Conservation (phyloP, 2,113 vertebrate species). For the Megaceryle maxima region DNA sequence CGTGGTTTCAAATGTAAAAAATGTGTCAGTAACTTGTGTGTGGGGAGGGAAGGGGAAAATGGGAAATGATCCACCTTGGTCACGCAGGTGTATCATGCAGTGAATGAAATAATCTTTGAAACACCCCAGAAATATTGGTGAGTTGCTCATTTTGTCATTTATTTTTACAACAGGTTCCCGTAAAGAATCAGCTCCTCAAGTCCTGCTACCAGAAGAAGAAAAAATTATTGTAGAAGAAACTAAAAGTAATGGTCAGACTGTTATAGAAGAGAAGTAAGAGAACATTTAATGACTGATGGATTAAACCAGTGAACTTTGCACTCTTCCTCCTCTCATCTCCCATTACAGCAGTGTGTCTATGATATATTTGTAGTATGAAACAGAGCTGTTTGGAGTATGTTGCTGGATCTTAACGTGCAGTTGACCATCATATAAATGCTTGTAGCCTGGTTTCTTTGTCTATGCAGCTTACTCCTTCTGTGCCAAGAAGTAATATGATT, state of each 20-base stretch:
- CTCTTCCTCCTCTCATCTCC: not conserved
- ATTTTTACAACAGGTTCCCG: constrained; percentile 83
- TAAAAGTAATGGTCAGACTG: constrained; percentile 91
- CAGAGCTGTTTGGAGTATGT: not conserved
- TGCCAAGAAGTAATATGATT: not conserved
- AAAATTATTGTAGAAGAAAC: constrained; percentile 89
- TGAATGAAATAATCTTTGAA: not conserved
- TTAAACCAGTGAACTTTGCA: constrained; percentile 30
- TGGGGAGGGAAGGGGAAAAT: not conserved
- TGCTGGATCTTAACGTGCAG: not conserved
- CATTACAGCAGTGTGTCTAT: not conserved
- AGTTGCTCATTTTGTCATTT: constrained; percentile 39
- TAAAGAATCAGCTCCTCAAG: constrained; percentile 88
- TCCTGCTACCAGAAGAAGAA: constrained; percentile 89
- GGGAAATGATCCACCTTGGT: not conserved
- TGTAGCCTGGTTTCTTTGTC: not conserved
- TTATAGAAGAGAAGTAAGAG: constrained; percentile 93
- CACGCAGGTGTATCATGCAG: not conserved
- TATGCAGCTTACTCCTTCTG: not conserved
- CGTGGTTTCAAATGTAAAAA: not conserved
- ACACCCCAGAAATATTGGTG: not conserved
- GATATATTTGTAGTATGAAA: not conserved
- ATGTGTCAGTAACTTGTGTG: not conserved
- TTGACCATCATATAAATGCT: not conserved
- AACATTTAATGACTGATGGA: constrained; percentile 5